phyloP scores from a whole-genome alignment of 2,888 invertebrate species.

The Myopa tessellatipennis region DNA sequence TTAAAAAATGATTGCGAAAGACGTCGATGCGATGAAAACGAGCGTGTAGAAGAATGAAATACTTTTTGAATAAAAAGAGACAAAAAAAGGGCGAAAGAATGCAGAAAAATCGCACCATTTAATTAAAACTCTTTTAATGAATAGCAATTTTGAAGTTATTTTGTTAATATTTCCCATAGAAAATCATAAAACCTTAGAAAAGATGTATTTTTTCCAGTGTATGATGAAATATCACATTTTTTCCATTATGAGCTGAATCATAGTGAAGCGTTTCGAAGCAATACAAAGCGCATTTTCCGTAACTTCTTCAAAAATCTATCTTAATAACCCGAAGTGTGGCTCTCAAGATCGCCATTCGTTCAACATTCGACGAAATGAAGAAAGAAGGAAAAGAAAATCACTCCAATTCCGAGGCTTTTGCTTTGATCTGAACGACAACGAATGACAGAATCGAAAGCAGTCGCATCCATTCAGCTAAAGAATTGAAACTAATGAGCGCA shows the following conservation, averaged over 20 bases:
- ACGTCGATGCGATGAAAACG: background rate
- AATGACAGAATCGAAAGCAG: slow-evolving; percentile 6
- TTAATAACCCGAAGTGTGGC: background rate
- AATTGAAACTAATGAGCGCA: slow-evolving; percentile 61
- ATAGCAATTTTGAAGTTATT: no score
- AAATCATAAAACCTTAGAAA: background rate
- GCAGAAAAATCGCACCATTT: background rate
- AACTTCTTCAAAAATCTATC: background rate
- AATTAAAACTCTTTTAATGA: no score
- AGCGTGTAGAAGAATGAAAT: no score
- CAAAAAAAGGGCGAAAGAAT: background rate
- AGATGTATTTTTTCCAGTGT: slow-evolving; percentile 1
- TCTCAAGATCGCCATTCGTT: background rate
- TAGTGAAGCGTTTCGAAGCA: slow-evolving; percentile 13
- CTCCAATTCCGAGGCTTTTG: slow-evolving; percentile 17
- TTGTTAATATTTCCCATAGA: no score
- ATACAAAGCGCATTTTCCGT: slow-evolving; percentile 1
- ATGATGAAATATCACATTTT: slow-evolving; percentile 27
- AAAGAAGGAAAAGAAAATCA: slow-evolving; percentile 22
- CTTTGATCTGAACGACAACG: slow-evolving; percentile 23
- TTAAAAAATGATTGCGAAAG: slow-evolving; percentile 3
- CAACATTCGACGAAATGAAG: slow-evolving; percentile 1
- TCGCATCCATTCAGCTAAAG: slow-evolving; percentile 51
- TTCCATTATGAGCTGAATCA: background rate
- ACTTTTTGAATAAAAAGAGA: background rate